Percentiles rank a stretch among this genome's conserved stretches.
Evolutionary conservation across 2,113 vertebrate genomes (phyloP).

Genomic region (Columba livia): DNA sequence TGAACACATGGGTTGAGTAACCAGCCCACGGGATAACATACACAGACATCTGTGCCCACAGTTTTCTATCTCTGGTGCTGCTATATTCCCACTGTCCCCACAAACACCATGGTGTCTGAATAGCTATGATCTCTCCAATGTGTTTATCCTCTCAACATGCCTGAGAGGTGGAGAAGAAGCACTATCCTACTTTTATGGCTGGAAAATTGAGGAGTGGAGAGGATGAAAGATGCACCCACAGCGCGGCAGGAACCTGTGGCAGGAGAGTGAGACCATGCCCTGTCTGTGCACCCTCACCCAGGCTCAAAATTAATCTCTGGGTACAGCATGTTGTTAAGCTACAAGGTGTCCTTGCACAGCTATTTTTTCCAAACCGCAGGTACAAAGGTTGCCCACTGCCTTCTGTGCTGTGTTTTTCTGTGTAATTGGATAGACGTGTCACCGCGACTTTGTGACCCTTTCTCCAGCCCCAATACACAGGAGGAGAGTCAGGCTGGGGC

Average conservation of each 20-base stretch:
- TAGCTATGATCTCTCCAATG: background rate
- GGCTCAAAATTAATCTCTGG: background rate
- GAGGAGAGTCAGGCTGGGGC: background rate
- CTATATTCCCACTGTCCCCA: constrained; percentile 2
- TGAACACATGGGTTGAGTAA: constrained; percentile 21
- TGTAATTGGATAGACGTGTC: background rate
- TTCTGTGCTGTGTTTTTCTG: background rate
- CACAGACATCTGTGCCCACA: constrained; percentile 46
- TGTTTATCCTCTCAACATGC: background rate
- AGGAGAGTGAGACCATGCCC: background rate
- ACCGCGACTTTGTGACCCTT: background rate
- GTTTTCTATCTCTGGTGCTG: constrained; percentile 51
- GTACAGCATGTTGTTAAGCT: background rate
- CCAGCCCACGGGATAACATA: constrained; percentile 5
- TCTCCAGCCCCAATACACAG: background rate
- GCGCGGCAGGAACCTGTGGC: background rate
- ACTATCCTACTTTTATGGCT: background rate
- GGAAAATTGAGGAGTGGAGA: background rate
- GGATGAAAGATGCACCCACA: background rate
- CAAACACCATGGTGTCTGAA: background rate
- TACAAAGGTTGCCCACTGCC: background rate
- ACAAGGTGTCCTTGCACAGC: background rate
- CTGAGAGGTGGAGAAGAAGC: background rate
- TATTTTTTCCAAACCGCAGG: background rate
- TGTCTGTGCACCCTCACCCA: accelerated